These are phyloP conservation scores for Reticulitermes lucifugus DNA, from an alignment of 2,888 invertebrate species.

Conservation along the genomic window DNA sequence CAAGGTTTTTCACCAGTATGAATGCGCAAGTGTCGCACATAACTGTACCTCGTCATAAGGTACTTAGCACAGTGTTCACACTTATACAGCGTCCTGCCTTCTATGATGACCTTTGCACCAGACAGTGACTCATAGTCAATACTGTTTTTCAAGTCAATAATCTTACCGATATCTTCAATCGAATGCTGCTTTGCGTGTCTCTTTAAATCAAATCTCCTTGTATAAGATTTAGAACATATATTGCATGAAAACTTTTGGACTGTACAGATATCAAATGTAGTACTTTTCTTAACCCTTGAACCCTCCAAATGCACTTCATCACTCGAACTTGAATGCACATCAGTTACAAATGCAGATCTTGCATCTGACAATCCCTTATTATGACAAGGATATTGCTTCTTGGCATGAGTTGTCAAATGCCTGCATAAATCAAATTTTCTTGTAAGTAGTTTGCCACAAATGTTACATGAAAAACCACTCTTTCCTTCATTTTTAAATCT, in stretches of 20 bases:
- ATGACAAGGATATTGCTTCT: neutral
- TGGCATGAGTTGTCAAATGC: neutral
- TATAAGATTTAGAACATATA: neutral
- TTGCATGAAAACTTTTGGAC: neutral
- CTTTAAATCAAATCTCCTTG: neutral
- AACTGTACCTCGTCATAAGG: neutral
- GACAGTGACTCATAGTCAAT: neutral
- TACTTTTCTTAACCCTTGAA: too few species aligned
- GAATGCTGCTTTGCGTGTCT: neutral
- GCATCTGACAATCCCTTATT: neutral
- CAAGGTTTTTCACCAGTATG: conserved; percentile 23
- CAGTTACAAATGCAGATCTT: too few species aligned
- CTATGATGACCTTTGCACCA: neutral
- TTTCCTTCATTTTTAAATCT: neutral
- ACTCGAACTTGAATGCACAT: too few species aligned
- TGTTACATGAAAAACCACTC: neutral
- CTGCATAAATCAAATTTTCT: neutral
- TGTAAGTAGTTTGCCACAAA: conserved; percentile 12
- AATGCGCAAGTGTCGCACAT: neutral
- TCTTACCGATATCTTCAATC: too few species aligned
- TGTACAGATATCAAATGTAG: too few species aligned
- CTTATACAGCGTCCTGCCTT: neutral
- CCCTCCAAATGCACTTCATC: too few species aligned
- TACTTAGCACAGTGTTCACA: conserved; percentile 12
- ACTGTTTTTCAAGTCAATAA: neutral